A percentile compares a stretch with the other conserved stretches of the same genome.
These are phyloP conservation scores for Tenthredo livida DNA, from an alignment of 2,888 invertebrate genomes.

Conservation along the genomic window DNA sequence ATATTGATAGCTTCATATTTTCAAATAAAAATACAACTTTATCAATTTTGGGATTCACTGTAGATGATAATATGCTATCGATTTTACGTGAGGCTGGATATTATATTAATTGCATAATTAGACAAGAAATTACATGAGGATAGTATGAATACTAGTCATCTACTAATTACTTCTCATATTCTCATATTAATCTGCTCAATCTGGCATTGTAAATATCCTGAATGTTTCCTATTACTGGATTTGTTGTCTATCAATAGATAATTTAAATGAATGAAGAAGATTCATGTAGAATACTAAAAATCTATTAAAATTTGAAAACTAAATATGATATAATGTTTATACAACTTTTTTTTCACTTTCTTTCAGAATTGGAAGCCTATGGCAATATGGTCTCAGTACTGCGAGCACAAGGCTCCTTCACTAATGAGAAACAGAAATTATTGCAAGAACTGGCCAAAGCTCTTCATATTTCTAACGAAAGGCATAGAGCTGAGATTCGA, in stretches of 20 bases:
- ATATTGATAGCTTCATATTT: not conserved
- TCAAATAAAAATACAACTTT: not conserved
- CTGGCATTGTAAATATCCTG: not conserved
- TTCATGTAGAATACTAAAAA: not conserved
- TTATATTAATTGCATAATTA: no score
- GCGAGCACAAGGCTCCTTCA: conserved; percentile 94
- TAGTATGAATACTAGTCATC: no score
- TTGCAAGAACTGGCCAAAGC: conserved; percentile 90
- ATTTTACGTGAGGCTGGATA: not conserved
- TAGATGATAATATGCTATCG: not conserved
- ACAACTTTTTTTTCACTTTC: conserved; percentile 52
- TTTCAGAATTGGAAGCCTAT: conserved; percentile 94
- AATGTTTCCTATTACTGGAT: not conserved
- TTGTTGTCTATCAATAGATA: not conserved
- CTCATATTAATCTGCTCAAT: no score
- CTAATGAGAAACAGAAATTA: conserved; percentile 90
- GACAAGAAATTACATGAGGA: no score
- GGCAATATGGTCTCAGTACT: conserved; percentile 93
- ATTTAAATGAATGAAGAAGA: not conserved
- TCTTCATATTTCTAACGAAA: conserved; percentile 92
- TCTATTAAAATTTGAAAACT: not conserved
- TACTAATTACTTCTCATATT: no score
- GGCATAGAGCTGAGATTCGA: conserved; percentile 95
- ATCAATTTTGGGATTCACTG: not conserved
- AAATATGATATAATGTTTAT: not conserved